Evolutionary conservation across 2,113 vertebrate species (phyloP).

Genomic region (Siphamia tubifer): DNA sequence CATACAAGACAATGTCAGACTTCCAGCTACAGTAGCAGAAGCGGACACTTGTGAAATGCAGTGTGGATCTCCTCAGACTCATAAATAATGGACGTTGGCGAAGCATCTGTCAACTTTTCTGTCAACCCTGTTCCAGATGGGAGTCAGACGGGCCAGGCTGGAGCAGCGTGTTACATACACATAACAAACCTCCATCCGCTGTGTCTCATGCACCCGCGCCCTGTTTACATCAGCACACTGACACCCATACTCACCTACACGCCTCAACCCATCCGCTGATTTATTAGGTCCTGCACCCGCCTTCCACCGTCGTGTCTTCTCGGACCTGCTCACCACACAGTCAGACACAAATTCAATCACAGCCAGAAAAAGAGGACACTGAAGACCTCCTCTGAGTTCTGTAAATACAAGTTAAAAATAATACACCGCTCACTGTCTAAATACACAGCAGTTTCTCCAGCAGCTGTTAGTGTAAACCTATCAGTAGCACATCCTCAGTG

Average conservation of each 20-base stretch:
- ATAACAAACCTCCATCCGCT: slow-evolving; percentile 50
- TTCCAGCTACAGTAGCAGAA: slow-evolving; percentile 45
- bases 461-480: slow-evolving; percentile 1
- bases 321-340: neutral
- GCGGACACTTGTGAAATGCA: slow-evolving; percentile 51
- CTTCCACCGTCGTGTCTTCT: neutral
- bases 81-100: slow-evolving; percentile 73
- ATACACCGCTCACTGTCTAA: slow-evolving; percentile 13
- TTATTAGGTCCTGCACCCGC: slow-evolving; percentile 44
- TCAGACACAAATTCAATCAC: slow-evolving; percentile 30
- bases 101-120: slow-evolving; percentile 73
- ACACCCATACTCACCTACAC: slow-evolving; percentile 55
- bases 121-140: slow-evolving; percentile 65
- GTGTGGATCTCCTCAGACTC: slow-evolving; percentile 55
- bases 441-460: slow-evolving; percentile 12
- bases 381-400: slow-evolving; percentile 35
- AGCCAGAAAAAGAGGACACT: neutral
- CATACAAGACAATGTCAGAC: slow-evolving; percentile 41
- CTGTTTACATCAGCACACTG: slow-evolving; percentile 60
- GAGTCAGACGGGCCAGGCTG: slow-evolving; percentile 57
- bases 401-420: slow-evolving; percentile 27
- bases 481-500: slow-evolving; percentile 9
- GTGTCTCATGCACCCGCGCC: slow-evolving; percentile 31
- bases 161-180: slow-evolving; percentile 48
- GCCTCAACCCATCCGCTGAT: slow-evolving; percentile 49